Base-by-base conservation (phyloP, 2,888 invertebrate species). In the Cosmorhoe ocellata region DNA sequence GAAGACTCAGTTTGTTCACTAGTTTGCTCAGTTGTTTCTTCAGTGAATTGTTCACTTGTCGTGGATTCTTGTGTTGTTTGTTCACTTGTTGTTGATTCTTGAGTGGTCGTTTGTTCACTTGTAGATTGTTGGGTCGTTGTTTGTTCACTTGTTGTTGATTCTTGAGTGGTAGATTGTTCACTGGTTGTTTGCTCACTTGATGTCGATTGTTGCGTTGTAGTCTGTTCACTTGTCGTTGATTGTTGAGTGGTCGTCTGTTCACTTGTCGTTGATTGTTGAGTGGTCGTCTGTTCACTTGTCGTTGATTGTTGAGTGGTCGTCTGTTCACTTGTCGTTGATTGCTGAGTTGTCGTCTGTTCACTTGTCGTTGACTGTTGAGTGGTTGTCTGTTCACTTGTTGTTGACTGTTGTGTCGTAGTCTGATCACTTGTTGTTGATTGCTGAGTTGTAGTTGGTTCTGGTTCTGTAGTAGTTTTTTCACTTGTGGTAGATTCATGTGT, bases 1-100 rank as follows among this genome's bases (percentile, higher is more conserved):
- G 69, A 67, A 32, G 71, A 65, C 54, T 67, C 63, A n/a, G 70
- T 68, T 14, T 67, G 31, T 18, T 40, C 45, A 31, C 30, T 61
- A 30, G 64, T 59, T 41, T 51, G 56, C 56, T 63, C 50, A 44
- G 52, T 64, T 18, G 65, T 58, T 46, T 59, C 36, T 52, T 59
- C 58, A 55, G 68, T 64, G 5, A 64, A 54, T 42, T 49, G 32
- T 37, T 67, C 50, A 24, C 62, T 62, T 30, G 63, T 59, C 8
- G 67, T 60, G 3, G 61, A 56, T 61, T 39, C 60, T 49, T 58
- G 59, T 18, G 51, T 51, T 18, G 56, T 55, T 30, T 61, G 56
- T 55, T 69, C 67, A 39, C 56, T 59, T 6, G 66, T 64, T n/a
- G 61, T 60, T 2, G 58, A 38, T 39, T 64, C 44, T 51, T 64